Conservation (phyloP, 2,888 invertebrate species). For the Herminia tarsipennalis region DNA sequence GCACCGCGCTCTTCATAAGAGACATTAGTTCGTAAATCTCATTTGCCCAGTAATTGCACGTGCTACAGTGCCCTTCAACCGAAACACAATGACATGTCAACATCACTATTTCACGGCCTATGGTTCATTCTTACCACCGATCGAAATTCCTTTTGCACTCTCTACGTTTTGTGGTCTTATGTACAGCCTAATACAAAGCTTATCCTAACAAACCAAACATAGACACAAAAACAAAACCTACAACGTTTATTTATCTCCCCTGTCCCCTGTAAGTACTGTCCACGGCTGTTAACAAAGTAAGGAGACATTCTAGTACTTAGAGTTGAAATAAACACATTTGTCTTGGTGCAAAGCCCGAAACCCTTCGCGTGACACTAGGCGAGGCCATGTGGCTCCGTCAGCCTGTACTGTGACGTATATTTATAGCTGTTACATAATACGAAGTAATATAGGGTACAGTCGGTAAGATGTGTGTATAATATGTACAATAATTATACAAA, state of each 20-base stretch:
- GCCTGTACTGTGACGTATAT: slow-evolving; percentile 43
- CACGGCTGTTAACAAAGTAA: slow-evolving; percentile 30
- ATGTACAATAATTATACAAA: too few species aligned
- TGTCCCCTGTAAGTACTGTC: slow-evolving; percentile 30
- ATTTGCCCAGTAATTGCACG: too few species aligned
- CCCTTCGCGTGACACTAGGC: slow-evolving; percentile 49
- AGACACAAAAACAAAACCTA: slow-evolving; percentile 6
- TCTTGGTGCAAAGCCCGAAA: slow-evolving; percentile 45
- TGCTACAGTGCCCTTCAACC: too few species aligned
- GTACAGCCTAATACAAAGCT: neutral
- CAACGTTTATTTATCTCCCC: slow-evolving; percentile 24
- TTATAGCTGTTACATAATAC: slow-evolving; percentile 45
- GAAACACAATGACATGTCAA: too few species aligned
- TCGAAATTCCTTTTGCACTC: too few species aligned
- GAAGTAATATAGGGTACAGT: slow-evolving; percentile 30
- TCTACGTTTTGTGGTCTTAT: too few species aligned
- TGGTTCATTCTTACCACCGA: too few species aligned
- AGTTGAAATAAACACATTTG: slow-evolving; percentile 47
- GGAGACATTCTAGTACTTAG: slow-evolving; percentile 38
- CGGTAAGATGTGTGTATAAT: slow-evolving; percentile 7
- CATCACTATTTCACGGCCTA: too few species aligned
- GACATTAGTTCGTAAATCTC: too few species aligned
- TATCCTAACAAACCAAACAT: neutral
- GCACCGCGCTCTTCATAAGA: too few species aligned
- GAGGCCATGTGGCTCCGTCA: slow-evolving; percentile 43